These are phyloP conservation scores for Cinclus cinclus DNA, from an alignment of 2,113 vertebrate genomes.

Conservation along the genomic window DNA sequence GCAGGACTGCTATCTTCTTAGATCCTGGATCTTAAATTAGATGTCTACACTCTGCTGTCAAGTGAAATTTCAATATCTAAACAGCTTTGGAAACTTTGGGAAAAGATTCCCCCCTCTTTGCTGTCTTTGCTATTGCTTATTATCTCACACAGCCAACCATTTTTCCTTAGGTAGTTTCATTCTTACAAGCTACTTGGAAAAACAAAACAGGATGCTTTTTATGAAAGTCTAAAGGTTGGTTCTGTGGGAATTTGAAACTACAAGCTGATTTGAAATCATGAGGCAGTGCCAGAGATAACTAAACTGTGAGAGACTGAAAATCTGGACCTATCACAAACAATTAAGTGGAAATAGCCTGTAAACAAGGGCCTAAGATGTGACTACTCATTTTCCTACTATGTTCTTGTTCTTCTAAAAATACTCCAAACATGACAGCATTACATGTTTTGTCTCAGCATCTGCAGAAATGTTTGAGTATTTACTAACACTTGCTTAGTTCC, in stretches of 20 bases:
- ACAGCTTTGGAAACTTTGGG: neutral
- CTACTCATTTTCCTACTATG: neutral
- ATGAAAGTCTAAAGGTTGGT: neutral
- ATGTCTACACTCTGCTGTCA: conserved; percentile 7
- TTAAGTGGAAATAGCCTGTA: neutral
- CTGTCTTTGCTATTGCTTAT: neutral
- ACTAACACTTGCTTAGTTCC: neutral
- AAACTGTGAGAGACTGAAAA: neutral
- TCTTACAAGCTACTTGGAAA: neutral
- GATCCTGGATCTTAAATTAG: conserved; percentile 10
- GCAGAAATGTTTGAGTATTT: neutral
- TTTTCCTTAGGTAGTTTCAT: neutral
- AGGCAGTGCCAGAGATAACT: neutral
- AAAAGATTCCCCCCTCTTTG: neutral
- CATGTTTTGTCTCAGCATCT: neutral
- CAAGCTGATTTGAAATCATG: neutral
- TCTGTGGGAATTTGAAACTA: neutral
- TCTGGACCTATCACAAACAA: neutral
- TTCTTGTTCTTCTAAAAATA: neutral
- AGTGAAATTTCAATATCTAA: neutral
- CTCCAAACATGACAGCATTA: neutral
- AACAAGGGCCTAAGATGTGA: neutral
- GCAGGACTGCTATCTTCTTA: neutral
- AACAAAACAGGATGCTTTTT: neutral
- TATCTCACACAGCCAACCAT: neutral